Evolutionary conservation across 1,140 invertebrate genomes (phyloP).

Genomic region (Bombus affinis): DNA sequence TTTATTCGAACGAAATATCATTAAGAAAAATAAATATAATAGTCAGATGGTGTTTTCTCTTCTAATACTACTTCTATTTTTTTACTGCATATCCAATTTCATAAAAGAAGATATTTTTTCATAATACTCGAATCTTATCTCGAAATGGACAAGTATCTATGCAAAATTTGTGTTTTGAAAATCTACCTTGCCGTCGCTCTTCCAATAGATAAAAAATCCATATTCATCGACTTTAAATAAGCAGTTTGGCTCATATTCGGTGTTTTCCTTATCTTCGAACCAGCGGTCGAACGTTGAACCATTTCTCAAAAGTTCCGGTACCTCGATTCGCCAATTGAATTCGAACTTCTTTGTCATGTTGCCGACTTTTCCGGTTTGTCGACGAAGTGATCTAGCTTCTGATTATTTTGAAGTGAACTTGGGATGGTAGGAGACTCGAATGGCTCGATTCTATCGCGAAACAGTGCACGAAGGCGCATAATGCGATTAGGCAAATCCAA

Average conservation of each 20-base stretch:
- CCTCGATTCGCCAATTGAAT: slow-evolving; percentile 97
- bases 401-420: slow-evolving; percentile 21
- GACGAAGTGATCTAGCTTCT: not conserved
- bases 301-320: slow-evolving; percentile 92
- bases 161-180: not conserved
- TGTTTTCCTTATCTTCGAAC: slow-evolving; percentile 97
- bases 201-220: slow-evolving; percentile 99
- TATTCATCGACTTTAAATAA: slow-evolving; percentile 98
- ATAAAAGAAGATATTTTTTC: not conserved
- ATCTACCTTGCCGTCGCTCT: slow-evolving; percentile 95
- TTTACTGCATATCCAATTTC: not conserved
- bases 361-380: not conserved
- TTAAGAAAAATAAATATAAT: not conserved
- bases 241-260: slow-evolving; percentile 93
- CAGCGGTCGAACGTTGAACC: slow-evolving; percentile 95
- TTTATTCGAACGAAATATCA: not conserved
- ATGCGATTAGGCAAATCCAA: slow-evolving; percentile 70
- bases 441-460: slow-evolving; percentile 24
- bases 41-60: not conserved
- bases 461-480: slow-evolving; percentile 41
- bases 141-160: not conserved
- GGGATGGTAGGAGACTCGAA: slow-evolving; percentile 12
- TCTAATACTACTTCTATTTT: not conserved
- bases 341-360: slow-evolving; percentile 99
- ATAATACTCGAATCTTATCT: not conserved